Conservation (phyloP, 2,113 vertebrate genomes). For the Ceuthmochares aereus region DNA sequence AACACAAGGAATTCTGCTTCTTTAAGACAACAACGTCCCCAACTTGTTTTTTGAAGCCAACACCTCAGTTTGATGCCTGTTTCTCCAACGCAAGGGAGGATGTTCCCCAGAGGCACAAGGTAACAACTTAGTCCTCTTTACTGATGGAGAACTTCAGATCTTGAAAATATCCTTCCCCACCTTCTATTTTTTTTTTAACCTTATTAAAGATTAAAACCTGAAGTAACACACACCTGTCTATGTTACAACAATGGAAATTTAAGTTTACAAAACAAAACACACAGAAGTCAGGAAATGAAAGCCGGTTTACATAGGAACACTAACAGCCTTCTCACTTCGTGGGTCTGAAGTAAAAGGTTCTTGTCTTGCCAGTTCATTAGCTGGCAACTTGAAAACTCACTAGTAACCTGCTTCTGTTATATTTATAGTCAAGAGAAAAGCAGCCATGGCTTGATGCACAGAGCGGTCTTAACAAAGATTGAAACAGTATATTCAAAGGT, state of each 20-base stretch:
- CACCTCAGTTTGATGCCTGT: neutral
- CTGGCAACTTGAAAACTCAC: neutral
- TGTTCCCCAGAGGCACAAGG: neutral
- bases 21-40: neutral
- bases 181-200: neutral
- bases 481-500: neutral
- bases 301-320: neutral
- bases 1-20: neutral
- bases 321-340: neutral
- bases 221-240: neutral
- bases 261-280: neutral
- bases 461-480: neutral
- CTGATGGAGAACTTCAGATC: neutral
- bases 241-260: neutral
- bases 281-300: neutral
- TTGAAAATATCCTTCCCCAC: neutral
- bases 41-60: neutral
- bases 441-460: accelerated
- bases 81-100: neutral
- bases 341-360: neutral
- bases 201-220: neutral
- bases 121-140: neutral
- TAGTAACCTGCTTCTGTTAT: accelerated
- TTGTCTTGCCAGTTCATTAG: neutral
- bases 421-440: neutral